phyloP scores from a whole-genome alignment of 2,797 vertebrate species.

The Microchirus variegatus region DNA sequence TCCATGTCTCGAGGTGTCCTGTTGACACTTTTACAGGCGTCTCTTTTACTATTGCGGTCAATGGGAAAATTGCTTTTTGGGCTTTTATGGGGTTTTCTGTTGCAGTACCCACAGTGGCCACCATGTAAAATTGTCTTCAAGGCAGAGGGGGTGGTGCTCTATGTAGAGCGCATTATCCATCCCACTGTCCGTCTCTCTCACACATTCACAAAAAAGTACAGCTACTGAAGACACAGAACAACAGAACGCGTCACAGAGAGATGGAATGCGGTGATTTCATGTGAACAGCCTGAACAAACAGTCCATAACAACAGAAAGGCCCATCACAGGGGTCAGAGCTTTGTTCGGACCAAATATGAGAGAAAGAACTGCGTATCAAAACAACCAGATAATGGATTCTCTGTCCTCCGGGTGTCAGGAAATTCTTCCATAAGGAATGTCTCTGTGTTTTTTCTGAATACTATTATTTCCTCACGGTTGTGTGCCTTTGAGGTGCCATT shows the following conservation, averaged over 20 bases:
- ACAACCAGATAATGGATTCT: constrained; percentile 54
- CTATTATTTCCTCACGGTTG: constrained; percentile 9
- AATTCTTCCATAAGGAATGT: constrained; percentile 44
- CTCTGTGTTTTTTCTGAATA: constrained; percentile 27
- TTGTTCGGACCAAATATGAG: constrained; percentile 55
- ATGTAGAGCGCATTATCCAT: no score
- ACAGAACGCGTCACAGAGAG: constrained; percentile 18
- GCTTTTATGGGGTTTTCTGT: no score
- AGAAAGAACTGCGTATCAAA: constrained; percentile 45
- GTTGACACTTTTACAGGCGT: no score
- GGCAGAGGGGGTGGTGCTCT: no score
- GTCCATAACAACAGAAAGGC: constrained; percentile 53
- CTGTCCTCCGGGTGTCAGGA: constrained; percentile 45
- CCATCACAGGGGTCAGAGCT: constrained; percentile 39
- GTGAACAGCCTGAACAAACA: constrained; percentile 65
- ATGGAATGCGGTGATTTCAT: constrained; percentile 28
- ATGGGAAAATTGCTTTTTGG: no score
- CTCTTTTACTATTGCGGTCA: no score
- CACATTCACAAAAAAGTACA: constrained; percentile 9
- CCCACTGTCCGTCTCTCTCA: neutral
- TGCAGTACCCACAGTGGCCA: no score
- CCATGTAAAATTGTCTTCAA: no score
- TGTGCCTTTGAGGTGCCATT: neutral
- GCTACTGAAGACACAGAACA: constrained; percentile 8
- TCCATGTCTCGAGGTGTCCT: no score